Percentiles rank a stretch among this genome's conserved stretches.
phyloP scores from a whole-genome alignment of 2,888 invertebrate species.

The Gortyna flavago region DNA sequence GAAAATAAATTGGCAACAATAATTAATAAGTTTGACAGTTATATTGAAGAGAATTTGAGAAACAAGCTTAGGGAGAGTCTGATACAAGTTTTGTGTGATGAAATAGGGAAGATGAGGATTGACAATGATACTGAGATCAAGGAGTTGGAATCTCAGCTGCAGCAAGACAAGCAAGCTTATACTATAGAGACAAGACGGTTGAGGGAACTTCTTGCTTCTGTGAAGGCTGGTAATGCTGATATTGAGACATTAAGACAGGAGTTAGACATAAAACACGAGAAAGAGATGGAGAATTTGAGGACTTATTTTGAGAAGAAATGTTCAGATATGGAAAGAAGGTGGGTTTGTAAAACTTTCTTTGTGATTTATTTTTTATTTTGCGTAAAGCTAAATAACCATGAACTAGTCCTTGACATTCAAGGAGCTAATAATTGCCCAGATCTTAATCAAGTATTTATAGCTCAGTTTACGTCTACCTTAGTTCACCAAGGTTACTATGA shows the following conservation, averaged over 20 bases:
- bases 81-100: conserved; percentile 89
- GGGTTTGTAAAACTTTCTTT: conserved; percentile 63
- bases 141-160: conserved; percentile 85
- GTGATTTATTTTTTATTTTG: background rate
- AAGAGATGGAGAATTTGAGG: conserved; percentile 94
- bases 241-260: conserved; percentile 90
- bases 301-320: conserved; percentile 95
- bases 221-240: conserved; percentile 90
- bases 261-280: conserved; percentile 91
- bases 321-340: conserved; percentile 94
- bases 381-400: conserved; percentile 1
- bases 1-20: conserved; percentile 80
- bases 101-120: conserved; percentile 86
- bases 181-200: conserved; percentile 88
- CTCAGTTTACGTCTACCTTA: conserved; percentile 32
- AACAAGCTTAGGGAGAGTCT: conserved; percentile 89
- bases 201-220: conserved; percentile 88
- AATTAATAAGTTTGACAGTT: conserved; percentile 80
- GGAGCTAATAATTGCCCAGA: conserved; percentile 15
- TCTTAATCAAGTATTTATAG: conserved; percentile 41
- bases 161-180: conserved; percentile 90
- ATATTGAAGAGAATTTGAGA: conserved; percentile 83
- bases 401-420: conserved; percentile 27
- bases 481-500: conserved; percentile 39
- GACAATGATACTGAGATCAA: conserved; percentile 83